A percentile compares a stretch with the other conserved stretches of the same genome.
Conservation (phyloP, 2,797 vertebrate genomes). For the Philypnodon macrostomus region DNA sequence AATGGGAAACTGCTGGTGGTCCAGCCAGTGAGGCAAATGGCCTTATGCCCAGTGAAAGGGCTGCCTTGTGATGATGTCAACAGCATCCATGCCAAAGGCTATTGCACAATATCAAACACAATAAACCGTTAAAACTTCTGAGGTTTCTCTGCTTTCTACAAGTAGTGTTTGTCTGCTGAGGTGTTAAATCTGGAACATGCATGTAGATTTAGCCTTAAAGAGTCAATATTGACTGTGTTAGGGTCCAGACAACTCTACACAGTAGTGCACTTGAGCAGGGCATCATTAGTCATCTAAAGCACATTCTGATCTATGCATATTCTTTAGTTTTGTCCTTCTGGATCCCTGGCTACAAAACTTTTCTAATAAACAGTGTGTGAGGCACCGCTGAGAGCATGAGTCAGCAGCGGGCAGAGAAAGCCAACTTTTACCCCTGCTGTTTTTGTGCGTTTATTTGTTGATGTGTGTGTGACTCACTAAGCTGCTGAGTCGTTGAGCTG, state of each 20-base stretch:
- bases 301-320: not conserved
- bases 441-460: conserved; percentile 23
- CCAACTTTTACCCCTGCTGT: conserved; percentile 17
- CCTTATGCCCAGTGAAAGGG: conserved; percentile 14
- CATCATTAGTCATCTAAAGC: not conserved
- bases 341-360: conserved; percentile 9
- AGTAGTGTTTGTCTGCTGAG: conserved; percentile 12
- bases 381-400: conserved; percentile 18
- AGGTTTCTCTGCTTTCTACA: not conserved
- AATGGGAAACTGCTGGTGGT: conserved; percentile 18
- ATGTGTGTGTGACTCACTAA: conserved; percentile 83
- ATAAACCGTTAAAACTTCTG: not conserved
- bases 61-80: conserved; percentile 30
- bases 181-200: conserved; percentile 42
- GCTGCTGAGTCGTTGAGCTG: conserved; percentile 98
- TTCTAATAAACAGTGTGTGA: conserved; percentile 10
- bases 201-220: conserved; percentile 15
- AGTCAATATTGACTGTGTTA: conserved; percentile 70
- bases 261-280: not conserved
- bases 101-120: conserved; percentile 25
- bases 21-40: not conserved
- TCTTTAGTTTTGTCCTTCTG: not conserved
- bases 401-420: conserved; percentile 10
- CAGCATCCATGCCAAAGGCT: conserved; percentile 12
- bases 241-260: conserved; percentile 39